Evolutionary conservation across 1,140 invertebrate species (phyloP).

Genomic region (Doryteuthis pealeii): DNA sequence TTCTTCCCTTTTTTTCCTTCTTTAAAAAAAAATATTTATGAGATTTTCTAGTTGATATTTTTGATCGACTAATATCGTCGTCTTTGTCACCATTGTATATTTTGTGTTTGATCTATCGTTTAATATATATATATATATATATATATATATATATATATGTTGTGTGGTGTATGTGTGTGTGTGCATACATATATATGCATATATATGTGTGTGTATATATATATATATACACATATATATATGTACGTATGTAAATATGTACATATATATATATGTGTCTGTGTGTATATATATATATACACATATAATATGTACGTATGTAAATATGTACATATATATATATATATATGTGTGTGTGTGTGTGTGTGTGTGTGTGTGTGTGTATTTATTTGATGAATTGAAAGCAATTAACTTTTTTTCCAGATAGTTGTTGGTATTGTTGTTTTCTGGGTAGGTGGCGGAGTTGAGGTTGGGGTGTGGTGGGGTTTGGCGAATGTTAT

Average conservation of each 20-base stretch:
- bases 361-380: not conserved
- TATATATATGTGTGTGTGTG: not conserved
- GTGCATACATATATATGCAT: not conserved
- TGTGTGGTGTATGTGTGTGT: not conserved
- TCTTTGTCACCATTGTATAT: too few relatives aligned
- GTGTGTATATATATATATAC: not conserved
- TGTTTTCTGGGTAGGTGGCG: too few relatives aligned
- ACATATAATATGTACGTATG: not conserved
- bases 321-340: not conserved
- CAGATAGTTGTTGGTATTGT: too few relatives aligned
- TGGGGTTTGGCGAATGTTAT: too few relatives aligned
- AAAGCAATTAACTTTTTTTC: too few relatives aligned
- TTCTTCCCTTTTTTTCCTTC: too few relatives aligned
- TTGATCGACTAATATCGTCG: too few relatives aligned
- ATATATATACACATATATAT: not conserved
- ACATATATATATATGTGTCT: not conserved
- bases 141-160: conserved; percentile 3
- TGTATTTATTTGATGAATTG: too few relatives aligned
- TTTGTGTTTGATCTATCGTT: too few relatives aligned
- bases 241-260: not conserved
- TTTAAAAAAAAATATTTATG: too few relatives aligned
- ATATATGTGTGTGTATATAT: not conserved
- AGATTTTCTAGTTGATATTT: too few relatives aligned
- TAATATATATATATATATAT: conserved; percentile 8
- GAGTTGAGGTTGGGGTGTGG: too few relatives aligned